Percentiles rank a stretch among this genome's conserved stretches.
phyloP scores from a whole-genome alignment of 2,888 invertebrate genomes.

The Achlya flavicornis region DNA sequence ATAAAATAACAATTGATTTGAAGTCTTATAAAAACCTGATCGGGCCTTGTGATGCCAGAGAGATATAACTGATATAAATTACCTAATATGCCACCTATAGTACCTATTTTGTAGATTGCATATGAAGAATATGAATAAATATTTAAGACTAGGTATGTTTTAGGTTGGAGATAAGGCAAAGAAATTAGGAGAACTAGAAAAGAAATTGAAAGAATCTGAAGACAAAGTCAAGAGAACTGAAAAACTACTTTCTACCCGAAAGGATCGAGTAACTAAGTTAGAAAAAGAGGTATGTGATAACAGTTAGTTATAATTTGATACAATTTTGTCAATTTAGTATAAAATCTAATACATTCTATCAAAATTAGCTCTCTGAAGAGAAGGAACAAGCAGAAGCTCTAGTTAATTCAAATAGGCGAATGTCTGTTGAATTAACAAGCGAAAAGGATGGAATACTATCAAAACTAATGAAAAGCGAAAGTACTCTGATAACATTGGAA shows the following conservation, averaged over 20 bases:
- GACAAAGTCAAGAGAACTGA: conserved; percentile 86
- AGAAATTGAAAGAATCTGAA: conserved; percentile 86
- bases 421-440: conserved; percentile 71
- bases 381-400: conserved; percentile 72
- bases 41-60: no score
- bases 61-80: no score
- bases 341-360: conserved; percentile 28
- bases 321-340: not conserved
- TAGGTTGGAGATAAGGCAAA: conserved; percentile 86
- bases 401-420: conserved; percentile 64
- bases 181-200: conserved; percentile 86
- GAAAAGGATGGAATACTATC: conserved; percentile 79
- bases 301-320: not conserved
- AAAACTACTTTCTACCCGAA: conserved; percentile 80
- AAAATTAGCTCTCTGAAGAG: conserved; percentile 76
- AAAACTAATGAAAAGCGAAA: conserved; percentile 75
- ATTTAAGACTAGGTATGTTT: conserved; percentile 26
- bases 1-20: no score
- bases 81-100: no score
- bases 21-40: no score
- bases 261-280: conserved; percentile 83
- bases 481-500: conserved; percentile 75
- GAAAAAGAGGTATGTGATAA: conserved; percentile 83
- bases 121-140: not conserved
- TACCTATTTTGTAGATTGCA: no score